phyloP scores from a whole-genome alignment of 2,797 vertebrate genomes.

The Threskiornis aethiopicus region DNA sequence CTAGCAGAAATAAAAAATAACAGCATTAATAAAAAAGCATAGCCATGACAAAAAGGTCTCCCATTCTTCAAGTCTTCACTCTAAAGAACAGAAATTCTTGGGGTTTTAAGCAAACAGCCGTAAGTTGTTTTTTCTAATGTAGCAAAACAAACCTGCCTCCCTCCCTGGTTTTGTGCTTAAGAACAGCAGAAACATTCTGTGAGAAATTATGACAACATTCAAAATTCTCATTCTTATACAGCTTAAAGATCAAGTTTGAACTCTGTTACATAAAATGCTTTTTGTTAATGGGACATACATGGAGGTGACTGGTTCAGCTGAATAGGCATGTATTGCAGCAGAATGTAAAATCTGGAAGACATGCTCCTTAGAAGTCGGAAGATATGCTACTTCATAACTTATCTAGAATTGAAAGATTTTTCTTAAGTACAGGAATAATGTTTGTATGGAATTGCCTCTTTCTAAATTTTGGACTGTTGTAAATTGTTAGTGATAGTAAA shows the following conservation, averaged over 20 bases:
- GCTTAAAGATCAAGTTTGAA: not conserved
- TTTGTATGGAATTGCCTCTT: not conserved
- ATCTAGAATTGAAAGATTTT: not conserved
- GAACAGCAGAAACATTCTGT: not conserved
- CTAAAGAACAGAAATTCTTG: not conserved
- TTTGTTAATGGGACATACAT: not conserved
- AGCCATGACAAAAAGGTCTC: not conserved
- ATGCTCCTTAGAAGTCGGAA: not conserved
- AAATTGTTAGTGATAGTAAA: not conserved
- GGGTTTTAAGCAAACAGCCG: not conserved
- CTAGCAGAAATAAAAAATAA: not conserved
- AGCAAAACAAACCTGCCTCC: not conserved
- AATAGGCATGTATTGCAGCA: not conserved
- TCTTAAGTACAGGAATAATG: not conserved
- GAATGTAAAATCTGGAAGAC: not conserved
- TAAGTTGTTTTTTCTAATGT: not conserved
- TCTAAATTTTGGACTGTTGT: not conserved
- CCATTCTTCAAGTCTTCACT: not conserved
- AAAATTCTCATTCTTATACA: not conserved
- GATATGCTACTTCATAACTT: not conserved
- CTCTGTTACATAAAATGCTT: not conserved
- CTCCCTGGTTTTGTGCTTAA: not conserved
- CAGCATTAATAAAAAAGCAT: not conserved
- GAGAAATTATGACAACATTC: not conserved
- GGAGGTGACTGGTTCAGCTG: not conserved